Evolutionary conservation across 2,797 vertebrate genomes (phyloP).

Genomic region (Poliocrania exsul): DNA sequence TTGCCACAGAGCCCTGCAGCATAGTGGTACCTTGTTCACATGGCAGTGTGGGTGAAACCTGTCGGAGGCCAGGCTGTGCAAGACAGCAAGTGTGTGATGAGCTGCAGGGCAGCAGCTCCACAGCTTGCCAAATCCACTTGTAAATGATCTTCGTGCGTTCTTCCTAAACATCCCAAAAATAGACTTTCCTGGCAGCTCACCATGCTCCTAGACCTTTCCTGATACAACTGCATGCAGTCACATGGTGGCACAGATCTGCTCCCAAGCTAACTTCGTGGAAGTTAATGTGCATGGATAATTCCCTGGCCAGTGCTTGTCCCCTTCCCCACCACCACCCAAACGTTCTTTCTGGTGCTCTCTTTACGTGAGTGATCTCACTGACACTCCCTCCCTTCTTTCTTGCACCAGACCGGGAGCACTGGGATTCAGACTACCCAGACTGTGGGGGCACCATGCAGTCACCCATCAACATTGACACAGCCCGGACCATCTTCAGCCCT

Average conservation of each 20-base stretch:
- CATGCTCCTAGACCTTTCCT: neutral
- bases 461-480: constrained; percentile 79
- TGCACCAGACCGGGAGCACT: constrained; percentile 4
- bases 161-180: constrained; percentile 61
- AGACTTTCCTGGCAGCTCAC: constrained; percentile 55
- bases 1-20: neutral
- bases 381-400: neutral
- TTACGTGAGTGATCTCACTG: neutral
- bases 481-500: constrained; percentile 42
- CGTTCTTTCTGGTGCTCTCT: neutral
- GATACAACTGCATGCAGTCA: neutral
- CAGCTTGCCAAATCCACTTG: neutral
- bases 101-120: neutral
- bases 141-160: constrained; percentile 14
- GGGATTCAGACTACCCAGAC: constrained; percentile 24
- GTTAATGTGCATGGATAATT: neutral
- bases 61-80: neutral
- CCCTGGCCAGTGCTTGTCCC: neutral
- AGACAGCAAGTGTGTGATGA: neutral
- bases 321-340: neutral
- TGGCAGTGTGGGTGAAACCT: accelerated
- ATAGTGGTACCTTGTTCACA: accelerated
- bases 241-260: neutral
- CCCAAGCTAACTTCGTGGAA: neutral
- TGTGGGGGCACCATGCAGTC: constrained; percentile 80